Base-by-base conservation (phyloP, 2,113 vertebrate species). In the Toxotes chatareus region DNA sequence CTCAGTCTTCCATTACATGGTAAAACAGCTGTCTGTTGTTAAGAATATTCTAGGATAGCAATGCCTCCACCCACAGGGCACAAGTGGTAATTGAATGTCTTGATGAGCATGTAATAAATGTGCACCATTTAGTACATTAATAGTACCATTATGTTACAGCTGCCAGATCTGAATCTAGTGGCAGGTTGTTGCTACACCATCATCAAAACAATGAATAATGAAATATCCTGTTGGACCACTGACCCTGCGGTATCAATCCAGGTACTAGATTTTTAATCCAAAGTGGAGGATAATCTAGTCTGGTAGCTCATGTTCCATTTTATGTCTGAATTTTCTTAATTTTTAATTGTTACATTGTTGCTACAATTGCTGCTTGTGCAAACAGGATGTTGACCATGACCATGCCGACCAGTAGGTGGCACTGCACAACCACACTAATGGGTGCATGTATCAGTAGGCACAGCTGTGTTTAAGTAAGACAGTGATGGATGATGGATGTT, bases 41-140 rank as follows among this genome's bases (percentile, higher is more conserved):
- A 1, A 31, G 14, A 44, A 12, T 44, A 0, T 10, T 66, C 4
- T 3, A 11, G 31, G 21, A 49, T 11, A 56, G 79, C 72, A 87
- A 74, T 87, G 80, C 7, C 81, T 83, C 86, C 86, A 89, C 49
- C 88, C 63, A 79, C 70, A 61, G 88, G 89, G n/a, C 55, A 70
- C n/a, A 34, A 21, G 31, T 34, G 61, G 86, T 61, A 89, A 86
- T 7, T 83, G 53, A 23, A 67, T 38, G 32, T 36, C 1, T 60
- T 14, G 0, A 53, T 32, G 14, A 47, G 38, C 12, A 27, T 55
- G 6, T 47, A 21, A 59, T 4, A 66, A 36, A 55, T 56, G 17
- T 12, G 21, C 56, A 57, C 1, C 1, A 23, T 46, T 9, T 46
- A 36, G 40, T 51, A 5, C 5, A 42, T 34, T 34, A 38, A 13